Evolutionary conservation across 2,888 invertebrate genomes (phyloP).

Genomic region (Trichacis sp.): DNA sequence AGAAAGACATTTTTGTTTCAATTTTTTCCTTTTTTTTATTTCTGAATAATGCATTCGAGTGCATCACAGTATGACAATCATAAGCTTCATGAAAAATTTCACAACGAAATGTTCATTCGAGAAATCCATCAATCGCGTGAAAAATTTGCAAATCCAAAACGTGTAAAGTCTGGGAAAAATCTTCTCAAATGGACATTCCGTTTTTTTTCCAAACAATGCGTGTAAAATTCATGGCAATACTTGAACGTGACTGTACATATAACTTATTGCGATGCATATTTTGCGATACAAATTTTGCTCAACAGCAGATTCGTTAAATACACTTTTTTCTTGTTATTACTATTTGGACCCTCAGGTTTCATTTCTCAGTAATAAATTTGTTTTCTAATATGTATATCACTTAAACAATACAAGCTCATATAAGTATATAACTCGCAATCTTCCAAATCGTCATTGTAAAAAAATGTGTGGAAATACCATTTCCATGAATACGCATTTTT

Average conservation of each 20-base stretch:
- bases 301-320: background rate
- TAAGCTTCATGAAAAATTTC: background rate
- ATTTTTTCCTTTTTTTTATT: too few species aligned
- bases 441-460: background rate
- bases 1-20: too few species aligned
- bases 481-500: too few species aligned
- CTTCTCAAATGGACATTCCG: background rate
- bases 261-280: too few species aligned
- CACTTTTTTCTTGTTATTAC: background rate
- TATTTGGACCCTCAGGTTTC: conserved; percentile 6
- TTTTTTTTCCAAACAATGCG: background rate
- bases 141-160: background rate
- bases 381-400: background rate
- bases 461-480: background rate
- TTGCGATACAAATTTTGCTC: too few species aligned
- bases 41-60: background rate
- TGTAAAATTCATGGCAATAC: background rate
- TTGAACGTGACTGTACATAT: background rate
- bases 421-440: background rate
- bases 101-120: background rate
- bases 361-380: background rate
- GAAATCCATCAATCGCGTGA: background rate
- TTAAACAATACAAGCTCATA: background rate
- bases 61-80: background rate
- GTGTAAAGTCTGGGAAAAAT: background rate